These are phyloP conservation scores for Choristoneura fumiferana DNA, from an alignment of 1,140 invertebrate species.

Conservation along the genomic window DNA sequence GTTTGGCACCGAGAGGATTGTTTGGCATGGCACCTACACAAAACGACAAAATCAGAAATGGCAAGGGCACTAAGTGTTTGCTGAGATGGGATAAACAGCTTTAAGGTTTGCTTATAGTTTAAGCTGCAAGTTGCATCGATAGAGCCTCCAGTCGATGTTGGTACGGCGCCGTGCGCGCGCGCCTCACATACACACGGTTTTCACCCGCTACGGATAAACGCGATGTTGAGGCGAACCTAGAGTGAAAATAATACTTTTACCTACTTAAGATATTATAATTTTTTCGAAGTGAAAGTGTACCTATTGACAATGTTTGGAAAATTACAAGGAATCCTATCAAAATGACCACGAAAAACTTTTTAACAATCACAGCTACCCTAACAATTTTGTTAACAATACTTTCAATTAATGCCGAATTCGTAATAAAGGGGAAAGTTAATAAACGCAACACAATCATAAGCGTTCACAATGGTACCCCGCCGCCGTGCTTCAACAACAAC, in stretches of 20 bases:
- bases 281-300: not conserved
- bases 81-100: conserved; percentile 46
- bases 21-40: no score
- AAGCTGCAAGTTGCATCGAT: conserved; percentile 60
- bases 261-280: not conserved
- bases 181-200: conserved; percentile 25
- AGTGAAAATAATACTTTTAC: not conserved
- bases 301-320: conserved; percentile 17
- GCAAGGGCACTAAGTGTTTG: conserved; percentile 39
- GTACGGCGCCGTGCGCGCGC: conserved; percentile 62
- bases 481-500: conserved; percentile 54
- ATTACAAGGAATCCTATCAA: conserved; percentile 25
- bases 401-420: conserved; percentile 43
- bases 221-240: not conserved
- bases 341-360: conserved; percentile 34
- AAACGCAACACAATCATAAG: conserved; percentile 68
- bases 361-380: conserved; percentile 28
- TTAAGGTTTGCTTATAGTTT: conserved; percentile 60
- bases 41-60: conserved; percentile 6
- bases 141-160: conserved; percentile 67
- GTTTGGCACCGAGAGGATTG: not conserved
- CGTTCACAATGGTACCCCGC: conserved; percentile 50
- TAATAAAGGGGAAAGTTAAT: conserved; percentile 62
- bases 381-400: conserved; percentile 28
- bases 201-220: not conserved